phyloP scores from a whole-genome alignment of 2,888 invertebrate species.

The Papilio elwesi region DNA sequence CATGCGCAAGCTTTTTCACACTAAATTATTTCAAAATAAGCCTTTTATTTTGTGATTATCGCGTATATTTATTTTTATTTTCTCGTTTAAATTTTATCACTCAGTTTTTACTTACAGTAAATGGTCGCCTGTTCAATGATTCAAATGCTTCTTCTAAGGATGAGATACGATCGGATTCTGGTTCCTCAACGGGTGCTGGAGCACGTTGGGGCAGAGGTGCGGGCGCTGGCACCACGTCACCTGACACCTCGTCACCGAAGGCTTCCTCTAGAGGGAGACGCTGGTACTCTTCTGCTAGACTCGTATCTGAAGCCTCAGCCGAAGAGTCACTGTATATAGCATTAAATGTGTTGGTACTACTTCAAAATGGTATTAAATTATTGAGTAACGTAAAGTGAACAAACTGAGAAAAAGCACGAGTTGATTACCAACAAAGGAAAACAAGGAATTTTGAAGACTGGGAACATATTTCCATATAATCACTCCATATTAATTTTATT shows the following conservation, averaged over 20 bases:
- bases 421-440: too few relatives aligned
- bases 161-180: constrained; percentile 68
- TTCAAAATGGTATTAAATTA: too few relatives aligned
- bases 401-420: too few relatives aligned
- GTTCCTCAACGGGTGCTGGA: constrained; percentile 69
- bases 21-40: too few relatives aligned
- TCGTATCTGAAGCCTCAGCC: constrained; percentile 66
- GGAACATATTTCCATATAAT: too few relatives aligned
- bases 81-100: background rate
- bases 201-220: constrained; percentile 71
- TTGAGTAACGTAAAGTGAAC: too few relatives aligned
- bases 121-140: constrained; percentile 75
- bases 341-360: background rate
- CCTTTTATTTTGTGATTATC: too few relatives aligned
- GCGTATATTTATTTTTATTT: too few relatives aligned
- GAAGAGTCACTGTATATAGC: constrained; percentile 66
- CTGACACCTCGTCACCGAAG: constrained; percentile 76
- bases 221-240: constrained; percentile 73
- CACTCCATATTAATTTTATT: too few relatives aligned
- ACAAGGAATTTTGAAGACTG: too few relatives aligned
- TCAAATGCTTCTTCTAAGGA: constrained; percentile 77
- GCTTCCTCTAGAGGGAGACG: constrained; percentile 72
- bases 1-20: too few relatives aligned
- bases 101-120: constrained; percentile 63
- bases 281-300: constrained; percentile 64